Base-by-base conservation (phyloP, 2,888 invertebrate genomes). In the Trissolcus brochymenae region DNA sequence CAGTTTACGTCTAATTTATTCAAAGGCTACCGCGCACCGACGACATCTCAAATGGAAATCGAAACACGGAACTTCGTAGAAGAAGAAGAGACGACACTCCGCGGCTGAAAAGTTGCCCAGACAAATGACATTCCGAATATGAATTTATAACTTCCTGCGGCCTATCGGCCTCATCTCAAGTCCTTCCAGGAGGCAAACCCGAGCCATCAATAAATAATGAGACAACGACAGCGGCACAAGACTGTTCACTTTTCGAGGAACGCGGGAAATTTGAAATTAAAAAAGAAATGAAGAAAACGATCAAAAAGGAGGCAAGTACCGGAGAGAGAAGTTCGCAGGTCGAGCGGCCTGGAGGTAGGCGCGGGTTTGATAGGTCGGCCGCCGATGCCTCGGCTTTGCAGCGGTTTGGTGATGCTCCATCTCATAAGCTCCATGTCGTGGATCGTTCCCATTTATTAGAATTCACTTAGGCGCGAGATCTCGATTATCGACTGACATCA, bases 381-480 rank as follows among this genome's bases (percentile, higher is more conserved):
- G 68, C 82, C 85, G 68, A 83, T 81, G 60, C 81, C 83, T 14
- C 83, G 83, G 74, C 80, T 84, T 71, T 86, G 85, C 76, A 88
- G 81, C 59, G 86, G 82, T 55, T 87, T 83, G 56, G 84, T 88
- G 79, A 89, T 89, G 81, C 87, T 87, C 88, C 88, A 89, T 82
- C 87, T 83, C 86, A 87, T 85, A 25, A 87, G 84, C 78, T 87
- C 87, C 88, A 89, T 88, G 55, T 60, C 74, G 56, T 41, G 19
- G 7, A 71, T 49, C 54, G 66, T 76, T 66, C 75, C 72, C 73
- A 70, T 73, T 75, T 68, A 65, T 40, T 29, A 21, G 17, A 19
- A 51, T 16, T 51, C 17, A 56, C 11, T 66, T 56, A 16, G n/a
- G 6, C 51, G 7, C 57, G 19, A 13, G n/a, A 17, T 49, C 13